These are phyloP conservation scores for Megalonaias nervosa DNA, from an alignment of 1,140 invertebrate species.

Conservation along the genomic window DNA sequence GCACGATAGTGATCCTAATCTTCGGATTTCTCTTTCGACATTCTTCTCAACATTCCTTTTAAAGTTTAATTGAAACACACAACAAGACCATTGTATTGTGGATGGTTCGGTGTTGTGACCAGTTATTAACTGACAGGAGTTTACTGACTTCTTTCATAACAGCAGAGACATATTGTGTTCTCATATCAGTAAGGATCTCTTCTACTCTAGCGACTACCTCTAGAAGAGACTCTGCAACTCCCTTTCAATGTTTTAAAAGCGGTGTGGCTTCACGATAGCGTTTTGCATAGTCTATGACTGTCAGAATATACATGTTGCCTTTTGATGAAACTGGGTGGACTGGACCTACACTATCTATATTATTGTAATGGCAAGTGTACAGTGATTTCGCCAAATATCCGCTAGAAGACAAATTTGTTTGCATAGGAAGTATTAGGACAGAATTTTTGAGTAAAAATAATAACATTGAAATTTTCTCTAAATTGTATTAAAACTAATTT, in stretches of 20 bases:
- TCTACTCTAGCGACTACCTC: slow-evolving; percentile 66
- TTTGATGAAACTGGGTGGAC: too few species aligned
- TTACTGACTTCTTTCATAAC: slow-evolving; percentile 42
- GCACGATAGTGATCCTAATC: slow-evolving; percentile 63
- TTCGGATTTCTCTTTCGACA: slow-evolving; percentile 47
- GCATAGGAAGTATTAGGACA: too few species aligned
- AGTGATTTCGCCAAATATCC: too few species aligned
- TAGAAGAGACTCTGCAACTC: slow-evolving; percentile 56
- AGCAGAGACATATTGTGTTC: slow-evolving; percentile 68
- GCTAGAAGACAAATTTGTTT: too few species aligned
- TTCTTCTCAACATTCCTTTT: slow-evolving; percentile 46
- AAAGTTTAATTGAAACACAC: slow-evolving; percentile 52
- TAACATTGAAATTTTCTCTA: too few species aligned
- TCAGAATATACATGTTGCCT: too few species aligned
- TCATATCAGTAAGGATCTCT: slow-evolving; percentile 69
- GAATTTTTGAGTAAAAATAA: too few species aligned
- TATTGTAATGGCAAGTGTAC: too few species aligned
- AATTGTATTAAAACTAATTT: too few species aligned
- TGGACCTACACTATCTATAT: too few species aligned
- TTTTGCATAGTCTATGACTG: too few species aligned
- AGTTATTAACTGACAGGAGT: slow-evolving; percentile 44
- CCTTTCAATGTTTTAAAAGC: slow-evolving; percentile 23
- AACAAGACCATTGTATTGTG: slow-evolving; percentile 54
- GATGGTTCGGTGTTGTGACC: slow-evolving; percentile 52
- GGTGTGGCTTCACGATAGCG: slow-evolving; percentile 25